Conservation (phyloP, 2,888 invertebrate genomes). For the Acleris literana region DNA sequence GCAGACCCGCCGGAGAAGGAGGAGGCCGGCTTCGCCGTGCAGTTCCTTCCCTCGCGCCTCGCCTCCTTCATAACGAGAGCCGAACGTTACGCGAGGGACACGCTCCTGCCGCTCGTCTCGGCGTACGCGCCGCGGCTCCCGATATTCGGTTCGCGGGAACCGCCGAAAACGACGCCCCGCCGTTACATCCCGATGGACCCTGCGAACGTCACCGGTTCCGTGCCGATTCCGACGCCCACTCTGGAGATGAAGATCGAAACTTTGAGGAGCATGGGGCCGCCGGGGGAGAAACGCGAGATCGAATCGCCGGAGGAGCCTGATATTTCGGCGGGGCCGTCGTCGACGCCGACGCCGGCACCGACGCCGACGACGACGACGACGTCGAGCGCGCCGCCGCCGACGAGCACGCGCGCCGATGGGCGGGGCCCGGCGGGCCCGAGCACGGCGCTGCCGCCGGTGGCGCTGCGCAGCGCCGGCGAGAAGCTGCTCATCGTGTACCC, state of each 20-base stretch:
- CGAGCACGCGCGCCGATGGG: slow-evolving; percentile 66
- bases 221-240: slow-evolving; percentile 74
- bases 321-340: slow-evolving; percentile 57
- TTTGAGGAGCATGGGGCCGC: slow-evolving; percentile 71
- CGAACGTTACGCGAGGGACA: slow-evolving; percentile 91
- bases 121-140: slow-evolving; percentile 90
- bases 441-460: slow-evolving; percentile 74
- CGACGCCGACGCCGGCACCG: slow-evolving; percentile 56
- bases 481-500: slow-evolving; percentile 80
- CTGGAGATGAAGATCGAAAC: slow-evolving; percentile 80
- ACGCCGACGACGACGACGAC: slow-evolving; percentile 55
- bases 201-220: slow-evolving; percentile 62
- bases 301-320: slow-evolving; percentile 75
- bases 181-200: slow-evolving; percentile 85
- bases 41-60: slow-evolving; percentile 90
- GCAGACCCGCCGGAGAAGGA: slow-evolving; percentile 66
- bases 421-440: slow-evolving; percentile 65
- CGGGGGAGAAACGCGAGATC: slow-evolving; percentile 67
- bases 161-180: slow-evolving; percentile 62
- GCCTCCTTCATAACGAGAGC: slow-evolving; percentile 92
- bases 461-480: slow-evolving; percentile 69
- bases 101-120: slow-evolving; percentile 89
- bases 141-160: slow-evolving; percentile 79
- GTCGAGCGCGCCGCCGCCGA: slow-evolving; percentile 58
- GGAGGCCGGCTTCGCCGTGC: slow-evolving; percentile 85